Conservation (phyloP, 2,888 invertebrate genomes). For the Keiferia lycopersicella region DNA sequence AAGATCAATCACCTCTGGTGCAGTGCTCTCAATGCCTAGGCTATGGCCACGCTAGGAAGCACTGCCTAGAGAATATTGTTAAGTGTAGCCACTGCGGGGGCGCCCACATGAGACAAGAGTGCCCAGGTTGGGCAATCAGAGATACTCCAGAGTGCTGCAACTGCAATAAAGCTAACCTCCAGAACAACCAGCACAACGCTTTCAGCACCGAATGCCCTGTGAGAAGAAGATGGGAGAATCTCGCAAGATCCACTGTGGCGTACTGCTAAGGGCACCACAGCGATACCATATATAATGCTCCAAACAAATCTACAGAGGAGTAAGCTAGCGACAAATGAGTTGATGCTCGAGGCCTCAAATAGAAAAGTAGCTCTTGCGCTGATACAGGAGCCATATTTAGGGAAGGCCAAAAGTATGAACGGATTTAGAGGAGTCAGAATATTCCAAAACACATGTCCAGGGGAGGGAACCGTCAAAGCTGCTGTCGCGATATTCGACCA, state of each 20-base stretch:
- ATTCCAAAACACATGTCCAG: conserved; percentile 3
- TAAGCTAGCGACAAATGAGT: conserved; percentile 23
- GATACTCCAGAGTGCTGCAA: conserved; percentile 27
- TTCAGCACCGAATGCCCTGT: conserved; percentile 29
- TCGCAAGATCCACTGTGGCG: conserved; percentile 28
- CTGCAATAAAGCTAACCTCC: conserved; percentile 21
- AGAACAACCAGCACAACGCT: conserved; percentile 25
- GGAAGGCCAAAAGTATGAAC: not conserved
- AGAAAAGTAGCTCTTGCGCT: conserved; percentile 22
- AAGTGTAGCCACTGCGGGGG: conserved; percentile 19
- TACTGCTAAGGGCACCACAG: conserved; percentile 36
- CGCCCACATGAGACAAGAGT: not conserved
- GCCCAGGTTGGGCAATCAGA: not conserved
- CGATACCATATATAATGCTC: not conserved
- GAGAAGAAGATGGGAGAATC: conserved; percentile 26
- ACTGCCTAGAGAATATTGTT: not conserved
- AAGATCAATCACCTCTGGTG: conserved; percentile 11
- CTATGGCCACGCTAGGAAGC: conserved; percentile 14
- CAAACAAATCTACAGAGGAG: conserved; percentile 27
- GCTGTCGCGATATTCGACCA: conserved; percentile 4
- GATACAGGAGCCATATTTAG: conserved; percentile 25
- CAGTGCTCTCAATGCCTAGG: conserved; percentile 17
- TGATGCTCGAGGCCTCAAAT: conserved; percentile 12
- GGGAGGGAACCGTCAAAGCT: not conserved
- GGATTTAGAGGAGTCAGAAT: not conserved